These are phyloP conservation scores for Lepidostoma basale DNA, from an alignment of 1,140 invertebrate species.

Conservation along the genomic window DNA sequence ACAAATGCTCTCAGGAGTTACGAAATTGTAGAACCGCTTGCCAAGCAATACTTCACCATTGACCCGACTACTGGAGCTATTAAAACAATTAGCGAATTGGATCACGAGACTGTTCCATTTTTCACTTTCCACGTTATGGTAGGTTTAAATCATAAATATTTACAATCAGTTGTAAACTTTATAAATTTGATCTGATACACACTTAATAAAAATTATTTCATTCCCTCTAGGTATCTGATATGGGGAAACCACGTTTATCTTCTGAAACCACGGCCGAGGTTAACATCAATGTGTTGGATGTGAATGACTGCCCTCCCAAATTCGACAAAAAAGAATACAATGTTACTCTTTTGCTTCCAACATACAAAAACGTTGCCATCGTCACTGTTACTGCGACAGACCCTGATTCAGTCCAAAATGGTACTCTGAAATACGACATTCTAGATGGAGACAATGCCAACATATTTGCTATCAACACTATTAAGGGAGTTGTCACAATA, in stretches of 20 bases:
- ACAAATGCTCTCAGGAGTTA: conserved; percentile 83
- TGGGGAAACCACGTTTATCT: conserved; percentile 79
- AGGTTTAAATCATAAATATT: conserved; percentile 22
- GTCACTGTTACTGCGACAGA: conserved; percentile 73
- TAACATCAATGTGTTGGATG: conserved; percentile 77
- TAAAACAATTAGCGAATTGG: conserved; percentile 74
- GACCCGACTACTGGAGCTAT: conserved; percentile 90
- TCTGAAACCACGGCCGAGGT: conserved; percentile 76
- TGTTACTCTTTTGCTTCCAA: conserved; percentile 80
- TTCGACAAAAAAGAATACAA: conserved; percentile 76
- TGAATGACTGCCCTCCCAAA: conserved; percentile 85
- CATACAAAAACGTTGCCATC: conserved; percentile 75
- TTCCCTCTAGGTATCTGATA: conserved; percentile 73
- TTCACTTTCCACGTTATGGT: conserved; percentile 82
- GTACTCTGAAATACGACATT: conserved; percentile 77
- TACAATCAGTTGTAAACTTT: background rate
- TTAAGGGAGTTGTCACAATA: conserved; percentile 72
- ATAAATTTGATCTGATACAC: background rate
- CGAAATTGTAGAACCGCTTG: conserved; percentile 80
- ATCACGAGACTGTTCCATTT: conserved; percentile 76
- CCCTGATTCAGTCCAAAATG: conserved; percentile 70
- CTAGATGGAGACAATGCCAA: conserved; percentile 80
- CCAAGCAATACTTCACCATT: conserved; percentile 79
- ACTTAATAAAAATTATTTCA: background rate
- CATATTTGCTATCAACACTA: conserved; percentile 78